These are phyloP conservation scores for Dasypus novemcinctus DNA, from an alignment of 2,113 vertebrate genomes.

Conservation along the genomic window DNA sequence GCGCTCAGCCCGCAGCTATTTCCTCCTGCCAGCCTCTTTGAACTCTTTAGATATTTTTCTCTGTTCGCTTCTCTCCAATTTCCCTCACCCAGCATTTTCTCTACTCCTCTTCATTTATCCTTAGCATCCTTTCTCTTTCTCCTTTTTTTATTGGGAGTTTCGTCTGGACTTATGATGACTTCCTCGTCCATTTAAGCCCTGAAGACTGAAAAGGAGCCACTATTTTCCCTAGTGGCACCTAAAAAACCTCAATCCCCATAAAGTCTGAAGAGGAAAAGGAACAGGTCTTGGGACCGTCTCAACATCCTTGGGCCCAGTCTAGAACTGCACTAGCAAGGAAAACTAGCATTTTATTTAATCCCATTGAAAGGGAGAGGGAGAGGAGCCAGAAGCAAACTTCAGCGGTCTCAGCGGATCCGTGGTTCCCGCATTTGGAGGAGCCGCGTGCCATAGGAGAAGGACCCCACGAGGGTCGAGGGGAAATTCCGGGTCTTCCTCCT, in stretches of 20 bases:
- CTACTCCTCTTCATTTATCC: neutral
- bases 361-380: neutral
- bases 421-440: neutral
- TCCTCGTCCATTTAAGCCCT: neutral
- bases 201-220: neutral
- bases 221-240: neutral
- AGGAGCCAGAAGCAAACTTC: slow-evolving; percentile 68
- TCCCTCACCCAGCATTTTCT: neutral
- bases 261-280: neutral
- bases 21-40: neutral
- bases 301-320: neutral
- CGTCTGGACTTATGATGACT: slow-evolving; percentile 1
- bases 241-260: neutral
- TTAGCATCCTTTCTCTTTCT: neutral
- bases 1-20: neutral
- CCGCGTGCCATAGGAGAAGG: neutral
- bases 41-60: slow-evolving; percentile 24
- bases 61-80: neutral
- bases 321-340: neutral
- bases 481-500: neutral
- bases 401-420: neutral
- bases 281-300: neutral
- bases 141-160: neutral
- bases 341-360: neutral
- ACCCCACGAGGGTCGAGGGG: neutral